Evolutionary conservation across 2,113 vertebrate genomes (phyloP).

Genomic region (Gavia stellata): DNA sequence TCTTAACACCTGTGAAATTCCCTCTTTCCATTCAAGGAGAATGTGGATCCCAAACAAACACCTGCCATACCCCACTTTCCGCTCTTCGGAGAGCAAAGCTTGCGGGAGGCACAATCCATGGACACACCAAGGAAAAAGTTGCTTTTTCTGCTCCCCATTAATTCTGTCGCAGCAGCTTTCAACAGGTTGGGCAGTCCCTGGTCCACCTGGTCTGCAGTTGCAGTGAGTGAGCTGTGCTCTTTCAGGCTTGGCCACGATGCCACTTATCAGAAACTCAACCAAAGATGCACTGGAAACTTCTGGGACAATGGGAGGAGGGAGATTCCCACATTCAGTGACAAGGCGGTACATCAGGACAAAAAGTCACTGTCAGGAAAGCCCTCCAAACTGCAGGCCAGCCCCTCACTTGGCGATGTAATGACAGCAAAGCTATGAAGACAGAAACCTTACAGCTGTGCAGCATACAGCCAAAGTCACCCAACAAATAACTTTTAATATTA

Average conservation of each 20-base stretch:
- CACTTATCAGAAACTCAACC: neutral
- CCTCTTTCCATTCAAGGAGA: neutral
- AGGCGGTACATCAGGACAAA: neutral
- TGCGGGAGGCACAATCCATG: neutral
- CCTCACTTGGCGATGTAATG: neutral
- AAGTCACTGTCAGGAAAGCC: neutral
- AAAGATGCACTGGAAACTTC: neutral
- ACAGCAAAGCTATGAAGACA: neutral
- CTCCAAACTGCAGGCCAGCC: neutral
- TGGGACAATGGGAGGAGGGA: neutral
- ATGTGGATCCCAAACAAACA: neutral
- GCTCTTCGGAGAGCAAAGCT: neutral
- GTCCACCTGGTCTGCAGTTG: neutral
- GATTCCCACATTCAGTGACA: neutral
- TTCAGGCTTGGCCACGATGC: neutral
- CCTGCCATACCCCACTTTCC: neutral
- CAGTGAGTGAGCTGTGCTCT: accelerated
- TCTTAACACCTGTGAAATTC: accelerated
- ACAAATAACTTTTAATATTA: neutral
- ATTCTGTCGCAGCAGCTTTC: neutral
- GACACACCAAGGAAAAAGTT: neutral
- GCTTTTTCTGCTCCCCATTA: neutral
- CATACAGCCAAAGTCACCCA: neutral
- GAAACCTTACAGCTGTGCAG: neutral
- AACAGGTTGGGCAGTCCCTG: neutral